phyloP scores from a whole-genome alignment of 2,797 vertebrate species.

The Microtus agrestis region DNA sequence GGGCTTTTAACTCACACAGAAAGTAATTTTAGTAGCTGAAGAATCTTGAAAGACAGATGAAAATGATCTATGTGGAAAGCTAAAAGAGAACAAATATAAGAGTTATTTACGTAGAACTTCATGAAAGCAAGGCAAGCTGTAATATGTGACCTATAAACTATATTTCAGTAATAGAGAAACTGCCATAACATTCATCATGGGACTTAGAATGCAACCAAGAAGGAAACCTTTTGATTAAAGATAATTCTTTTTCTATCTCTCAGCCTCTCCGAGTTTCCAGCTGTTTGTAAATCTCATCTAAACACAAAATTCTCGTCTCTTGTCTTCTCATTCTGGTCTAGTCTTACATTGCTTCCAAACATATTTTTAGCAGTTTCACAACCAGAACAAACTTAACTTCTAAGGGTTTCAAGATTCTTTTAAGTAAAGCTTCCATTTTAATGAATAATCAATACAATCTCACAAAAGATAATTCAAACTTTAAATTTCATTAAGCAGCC shows the following conservation, averaged over 20 bases:
- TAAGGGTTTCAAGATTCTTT: not conserved
- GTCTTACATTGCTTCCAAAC: slow-evolving; percentile 1
- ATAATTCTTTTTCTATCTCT: slow-evolving; percentile 69
- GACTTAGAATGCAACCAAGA: slow-evolving; percentile 59
- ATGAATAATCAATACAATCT: not conserved
- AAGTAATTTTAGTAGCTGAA: slow-evolving; percentile 72
- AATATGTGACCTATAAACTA: slow-evolving; percentile 71
- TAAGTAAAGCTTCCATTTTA: not conserved
- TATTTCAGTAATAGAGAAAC: slow-evolving; percentile 70
- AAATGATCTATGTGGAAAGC: slow-evolving; percentile 76
- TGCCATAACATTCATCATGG: slow-evolving; percentile 71
- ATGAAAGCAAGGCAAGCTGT: slow-evolving; percentile 67
- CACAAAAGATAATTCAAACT: slow-evolving; percentile 9
- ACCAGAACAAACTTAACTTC: not conserved
- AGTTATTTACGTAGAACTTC: slow-evolving; percentile 69
- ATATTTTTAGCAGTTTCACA: slow-evolving; percentile 5
- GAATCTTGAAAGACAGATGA: slow-evolving; percentile 75
- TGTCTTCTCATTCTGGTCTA: slow-evolving; percentile 47
- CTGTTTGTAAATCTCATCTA: slow-evolving; percentile 67
- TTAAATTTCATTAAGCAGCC: not conserved
- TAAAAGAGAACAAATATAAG: slow-evolving; percentile 66
- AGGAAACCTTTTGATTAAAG: slow-evolving; percentile 74
- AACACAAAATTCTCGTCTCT: slow-evolving; percentile 56
- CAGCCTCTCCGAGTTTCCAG: slow-evolving; percentile 55
- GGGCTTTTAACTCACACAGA: slow-evolving; percentile 74